Evolutionary conservation across 1,140 invertebrate genomes (phyloP), one percentile per base, ranked within the genome.

Genomic region (Subanguina moxae): DNA sequence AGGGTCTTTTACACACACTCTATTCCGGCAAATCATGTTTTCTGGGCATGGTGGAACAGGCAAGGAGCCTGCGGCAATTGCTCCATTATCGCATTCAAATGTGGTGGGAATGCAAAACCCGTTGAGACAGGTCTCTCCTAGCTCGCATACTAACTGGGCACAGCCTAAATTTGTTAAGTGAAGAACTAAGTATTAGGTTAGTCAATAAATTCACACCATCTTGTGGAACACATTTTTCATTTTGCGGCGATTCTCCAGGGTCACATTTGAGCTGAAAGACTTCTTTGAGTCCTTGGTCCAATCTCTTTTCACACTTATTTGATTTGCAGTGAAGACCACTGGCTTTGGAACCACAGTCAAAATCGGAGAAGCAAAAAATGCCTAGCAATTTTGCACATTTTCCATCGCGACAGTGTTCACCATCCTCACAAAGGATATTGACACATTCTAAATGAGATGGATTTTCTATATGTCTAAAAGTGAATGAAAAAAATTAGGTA

Each of bases 381-480:
- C 63, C 67, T 13, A 72, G 25, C 8, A 80, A 42, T 23, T 72
- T 78, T 27, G 62, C 58, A 59, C 78, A 80, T 56, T 70, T 74
- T 15, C 78, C 78, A 64, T 80, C 78, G 9, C 78, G 45, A 32
- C 78, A 80, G 8, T 81, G 15, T 65, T 82, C 72, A 52, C 58
- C 63, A 43, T 82, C 74, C n/a, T 73, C 69, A 62, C 78, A 80
- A 7, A 74, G 56, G 9, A 81, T 67, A 30, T 72, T 77, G 19
- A 64, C 59, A 42, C 78, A 80, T 68, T 70, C 78, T 80, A 23
- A 52, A 52, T 52, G 3, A 15, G 8, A 45, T 45, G 11, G n/a
- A 13, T 45, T 13, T 52, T 21, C 15, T 3, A 25, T 15, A 52
- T 52, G 48, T 52, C n/a, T 3, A 52, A 52, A 52, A 52, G 3